phyloP scores from a whole-genome alignment of 1,140 invertebrate genomes.

The Venustaconcha ellipsiformis region DNA sequence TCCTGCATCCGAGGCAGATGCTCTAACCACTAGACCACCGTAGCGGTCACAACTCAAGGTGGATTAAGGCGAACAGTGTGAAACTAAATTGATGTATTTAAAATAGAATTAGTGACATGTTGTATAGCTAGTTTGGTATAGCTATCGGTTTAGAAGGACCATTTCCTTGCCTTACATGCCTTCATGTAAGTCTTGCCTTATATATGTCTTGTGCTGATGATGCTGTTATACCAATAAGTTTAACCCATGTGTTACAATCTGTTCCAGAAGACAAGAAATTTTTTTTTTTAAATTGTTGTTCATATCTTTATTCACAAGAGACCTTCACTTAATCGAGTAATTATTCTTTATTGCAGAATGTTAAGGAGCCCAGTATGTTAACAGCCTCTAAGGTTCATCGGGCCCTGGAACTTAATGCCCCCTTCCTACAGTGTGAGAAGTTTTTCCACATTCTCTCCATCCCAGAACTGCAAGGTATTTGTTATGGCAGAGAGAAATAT shows the following conservation, averaged over 20 bases:
- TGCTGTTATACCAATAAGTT: neutral
- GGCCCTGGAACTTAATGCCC: slow-evolving; percentile 60
- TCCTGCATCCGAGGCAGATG: too few species aligned
- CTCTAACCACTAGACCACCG: too few species aligned
- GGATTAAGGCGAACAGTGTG: too few species aligned
- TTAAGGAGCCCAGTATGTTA: slow-evolving; percentile 62
- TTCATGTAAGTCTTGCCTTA: neutral
- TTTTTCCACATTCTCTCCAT: slow-evolving; percentile 65
- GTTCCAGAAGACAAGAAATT: neutral
- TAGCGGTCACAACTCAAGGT: too few species aligned
- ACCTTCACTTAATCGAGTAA: too few species aligned
- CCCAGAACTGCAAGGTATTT: slow-evolving; percentile 57
- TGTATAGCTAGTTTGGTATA: too few species aligned
- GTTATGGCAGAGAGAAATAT: too few species aligned
- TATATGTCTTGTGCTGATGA: neutral
- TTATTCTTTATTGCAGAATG: slow-evolving; percentile 26
- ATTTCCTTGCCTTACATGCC: neutral
- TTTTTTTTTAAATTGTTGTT: neutral
- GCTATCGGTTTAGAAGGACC: too few species aligned
- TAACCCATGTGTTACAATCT: neutral
- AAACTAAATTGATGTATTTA: too few species aligned
- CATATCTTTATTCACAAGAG: too few species aligned
- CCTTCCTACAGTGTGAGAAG: slow-evolving; percentile 66
- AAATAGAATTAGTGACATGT: too few species aligned
- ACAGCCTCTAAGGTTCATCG: slow-evolving; percentile 54